Percentiles rank a stretch among this genome's conserved stretches.
phyloP scores from a whole-genome alignment of 1,140 invertebrate genomes.

The Triops cancriformis region DNA sequence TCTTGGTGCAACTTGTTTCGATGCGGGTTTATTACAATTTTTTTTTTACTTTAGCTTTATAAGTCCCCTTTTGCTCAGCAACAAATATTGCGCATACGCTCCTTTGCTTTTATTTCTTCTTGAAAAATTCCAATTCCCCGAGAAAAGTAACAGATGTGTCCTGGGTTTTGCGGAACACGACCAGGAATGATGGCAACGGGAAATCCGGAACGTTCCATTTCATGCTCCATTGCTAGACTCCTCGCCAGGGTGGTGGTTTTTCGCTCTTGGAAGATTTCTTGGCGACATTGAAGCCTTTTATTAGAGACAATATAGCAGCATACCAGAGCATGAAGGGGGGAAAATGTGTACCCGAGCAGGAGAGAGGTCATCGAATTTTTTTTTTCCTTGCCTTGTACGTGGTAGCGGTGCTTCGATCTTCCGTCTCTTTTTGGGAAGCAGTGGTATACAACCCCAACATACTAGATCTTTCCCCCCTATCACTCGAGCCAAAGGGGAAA shows the following conservation, averaged over 20 bases:
- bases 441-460: background rate
- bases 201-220: slow-evolving; percentile 13
- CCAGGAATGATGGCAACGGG: slow-evolving; percentile 3
- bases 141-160: slow-evolving; percentile 10
- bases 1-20: background rate
- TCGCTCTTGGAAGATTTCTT: background rate
- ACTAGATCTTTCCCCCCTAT: background rate
- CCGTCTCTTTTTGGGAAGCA: background rate
- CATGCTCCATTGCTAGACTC: slow-evolving; percentile 12
- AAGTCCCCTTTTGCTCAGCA: too few species aligned
- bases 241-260: background rate
- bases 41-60: background rate
- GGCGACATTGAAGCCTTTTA: background rate
- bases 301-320: slow-evolving; percentile 10
- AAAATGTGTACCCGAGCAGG: background rate
- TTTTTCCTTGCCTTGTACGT: background rate
- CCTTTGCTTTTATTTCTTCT: background rate
- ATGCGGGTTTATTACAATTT: background rate
- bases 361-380: background rate
- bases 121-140: background rate
- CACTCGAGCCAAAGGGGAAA: slow-evolving; percentile 2
- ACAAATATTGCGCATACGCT: too few species aligned
- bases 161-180: background rate
- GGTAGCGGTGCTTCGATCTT: background rate
- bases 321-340: background rate